Evolutionary conservation across 2,888 invertebrate genomes (phyloP).

Genomic region (Phengaris arion): DNA sequence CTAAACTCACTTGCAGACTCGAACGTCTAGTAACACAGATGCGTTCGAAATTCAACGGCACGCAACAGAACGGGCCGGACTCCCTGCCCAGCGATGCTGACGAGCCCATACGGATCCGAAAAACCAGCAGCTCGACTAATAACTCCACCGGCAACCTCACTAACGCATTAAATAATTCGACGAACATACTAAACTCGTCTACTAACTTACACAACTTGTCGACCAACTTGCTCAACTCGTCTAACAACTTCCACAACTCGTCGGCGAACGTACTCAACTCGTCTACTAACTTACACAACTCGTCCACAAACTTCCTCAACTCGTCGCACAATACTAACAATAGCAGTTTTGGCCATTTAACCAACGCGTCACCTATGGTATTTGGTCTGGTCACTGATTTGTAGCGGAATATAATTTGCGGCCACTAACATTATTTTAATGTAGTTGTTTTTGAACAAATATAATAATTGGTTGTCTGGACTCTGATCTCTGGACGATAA

Average conservation of each 20-base stretch:
- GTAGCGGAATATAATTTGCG: constrained; percentile 57
- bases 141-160: constrained; percentile 35
- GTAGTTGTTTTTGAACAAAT: neutral
- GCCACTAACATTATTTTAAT: neutral
- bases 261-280: constrained; percentile 62
- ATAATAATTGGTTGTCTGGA: neutral
- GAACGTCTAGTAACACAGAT: constrained; percentile 80
- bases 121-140: constrained; percentile 43
- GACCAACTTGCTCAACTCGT: neutral
- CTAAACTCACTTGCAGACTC: constrained; percentile 70
- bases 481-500: neutral
- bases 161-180: constrained; percentile 30
- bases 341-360: constrained; percentile 22
- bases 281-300: constrained; percentile 44
- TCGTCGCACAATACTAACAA: constrained; percentile 51
- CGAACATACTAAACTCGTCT: neutral
- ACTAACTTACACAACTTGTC: too few relatives aligned
- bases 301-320: constrained; percentile 31
- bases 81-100: constrained; percentile 70
- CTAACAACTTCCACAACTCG: constrained; percentile 40
- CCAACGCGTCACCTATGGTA: constrained; percentile 59
- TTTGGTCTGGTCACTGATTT: constrained; percentile 82
- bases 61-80: constrained; percentile 67
- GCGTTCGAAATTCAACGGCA: constrained; percentile 72
- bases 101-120: constrained; percentile 52